Conservation (phyloP, 1,140 invertebrate genomes). For the Nomia melanderi region DNA sequence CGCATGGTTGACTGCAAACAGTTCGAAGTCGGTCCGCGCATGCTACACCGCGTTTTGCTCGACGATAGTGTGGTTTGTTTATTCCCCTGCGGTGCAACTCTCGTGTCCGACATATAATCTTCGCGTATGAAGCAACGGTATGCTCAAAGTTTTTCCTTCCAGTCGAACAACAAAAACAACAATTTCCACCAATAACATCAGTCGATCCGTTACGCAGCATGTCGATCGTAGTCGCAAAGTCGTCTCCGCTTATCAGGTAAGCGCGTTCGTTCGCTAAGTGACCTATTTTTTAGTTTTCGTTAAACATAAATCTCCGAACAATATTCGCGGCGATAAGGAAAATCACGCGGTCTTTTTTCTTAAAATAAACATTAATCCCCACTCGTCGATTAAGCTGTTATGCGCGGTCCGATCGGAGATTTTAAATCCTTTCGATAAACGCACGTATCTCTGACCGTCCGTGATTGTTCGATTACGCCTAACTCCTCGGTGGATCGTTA, state of each 20-base stretch:
- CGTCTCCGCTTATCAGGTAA: neutral
- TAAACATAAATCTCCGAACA: neutral
- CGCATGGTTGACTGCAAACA: slow-evolving; percentile 3
- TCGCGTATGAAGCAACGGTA: neutral
- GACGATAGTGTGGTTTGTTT: neutral
- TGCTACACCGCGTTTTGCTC: neutral
- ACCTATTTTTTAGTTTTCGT: neutral
- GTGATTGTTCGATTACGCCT: too few species aligned
- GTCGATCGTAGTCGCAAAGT: too few species aligned
- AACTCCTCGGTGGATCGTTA: too few species aligned
- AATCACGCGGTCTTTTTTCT: too few species aligned
- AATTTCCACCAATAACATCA: neutral
- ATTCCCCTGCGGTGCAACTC: neutral
- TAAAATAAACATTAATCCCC: too few species aligned
- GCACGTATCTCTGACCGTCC: too few species aligned
- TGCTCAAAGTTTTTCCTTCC: neutral
- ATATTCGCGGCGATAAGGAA: too few species aligned
- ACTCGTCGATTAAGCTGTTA: too few species aligned
- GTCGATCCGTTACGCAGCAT: too few species aligned
- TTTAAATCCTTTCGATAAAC: too few species aligned
- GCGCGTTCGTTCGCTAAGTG: neutral
- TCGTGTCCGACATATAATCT: neutral
- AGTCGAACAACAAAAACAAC: neutral
- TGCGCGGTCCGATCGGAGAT: too few species aligned
- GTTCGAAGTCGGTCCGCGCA: neutral